These are phyloP conservation scores for Polypedilum vanderplanki DNA, from an alignment of 1,140 invertebrate genomes.

Conservation along the genomic window DNA sequence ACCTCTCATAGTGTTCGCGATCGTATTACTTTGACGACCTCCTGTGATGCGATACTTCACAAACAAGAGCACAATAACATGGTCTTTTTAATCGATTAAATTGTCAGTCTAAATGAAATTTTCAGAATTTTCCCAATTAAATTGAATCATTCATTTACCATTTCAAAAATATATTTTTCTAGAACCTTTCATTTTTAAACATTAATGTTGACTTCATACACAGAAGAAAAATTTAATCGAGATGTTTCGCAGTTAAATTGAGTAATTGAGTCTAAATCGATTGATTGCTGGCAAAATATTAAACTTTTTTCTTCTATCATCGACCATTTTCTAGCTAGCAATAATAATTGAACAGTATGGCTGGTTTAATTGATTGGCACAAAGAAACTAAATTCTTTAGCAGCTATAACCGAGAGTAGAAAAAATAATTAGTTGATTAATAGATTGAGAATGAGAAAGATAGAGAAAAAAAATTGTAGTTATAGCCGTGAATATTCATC, in stretches of 20 bases:
- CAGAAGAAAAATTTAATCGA: too few species aligned
- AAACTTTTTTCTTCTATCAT: neutral
- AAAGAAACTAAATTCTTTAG: too few species aligned
- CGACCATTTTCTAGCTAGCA: too few species aligned
- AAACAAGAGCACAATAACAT: neutral
- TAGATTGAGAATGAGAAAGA: neutral
- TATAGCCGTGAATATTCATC: too few species aligned
- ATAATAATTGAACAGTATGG: too few species aligned
- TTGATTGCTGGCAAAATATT: conserved; percentile 8
- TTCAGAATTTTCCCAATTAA: too few species aligned
- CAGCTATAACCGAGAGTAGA: neutral
- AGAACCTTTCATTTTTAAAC: too few species aligned
- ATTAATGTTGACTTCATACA: too few species aligned
- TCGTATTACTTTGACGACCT: neutral
- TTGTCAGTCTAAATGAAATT: neutral
- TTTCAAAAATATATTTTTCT: too few species aligned
- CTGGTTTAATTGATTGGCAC: too few species aligned
- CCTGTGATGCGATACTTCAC: neutral
- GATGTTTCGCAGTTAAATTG: neutral
- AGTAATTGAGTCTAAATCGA: conserved; percentile 5
- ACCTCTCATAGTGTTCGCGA: neutral
- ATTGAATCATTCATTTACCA: too few species aligned
- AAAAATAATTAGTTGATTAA: conserved; percentile 3
- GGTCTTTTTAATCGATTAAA: neutral
- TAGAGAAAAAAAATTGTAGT: too few species aligned